Base-by-base conservation (phyloP, 2,113 vertebrate genomes). In the Calyptommatus sinebrachiatus region DNA sequence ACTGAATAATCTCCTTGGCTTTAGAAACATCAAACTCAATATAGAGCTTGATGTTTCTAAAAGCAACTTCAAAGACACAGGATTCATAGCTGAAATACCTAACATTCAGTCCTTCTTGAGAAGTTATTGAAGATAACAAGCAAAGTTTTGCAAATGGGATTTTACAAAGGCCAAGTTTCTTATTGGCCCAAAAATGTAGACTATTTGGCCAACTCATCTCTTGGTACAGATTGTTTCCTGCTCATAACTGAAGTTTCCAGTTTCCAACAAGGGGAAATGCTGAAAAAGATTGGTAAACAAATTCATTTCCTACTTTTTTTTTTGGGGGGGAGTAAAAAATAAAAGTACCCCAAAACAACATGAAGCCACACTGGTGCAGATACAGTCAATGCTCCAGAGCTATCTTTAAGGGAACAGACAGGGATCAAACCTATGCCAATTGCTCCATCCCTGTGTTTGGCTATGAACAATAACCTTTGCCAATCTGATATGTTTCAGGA, bases 171-270 rank as follows among this genome's bases (percentile, higher is more conserved):
- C 83, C 80, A 78, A 67, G 46, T 84, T 78, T 88, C 87, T 81
- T 91, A 83, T 89, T 91, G 86, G 83, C 73, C 77, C 85, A 88
- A 91, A 88, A 90, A 91, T 89, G 82, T 84, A 79, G 91, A 79
- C 81, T 87, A 90, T 91, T 91, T 91, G 89, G 87, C 88, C 79
- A 86, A 46, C 80, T 81, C 61, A 87, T 77, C 84, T 85, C 66
- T 68, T 84, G 72, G 11, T 22, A 81, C 72, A 88, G 84, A 83
- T 77, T 63, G 80, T 84, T 86, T 88, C 85, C 81, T 22, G 70
- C 48, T 79, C 78, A 70, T n/a, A 84, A 85, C 35, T 41, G 35
- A 41, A 41, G 35, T 41, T 41, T 41, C n/a, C 35, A 50, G 14
- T 9, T 18, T 12, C 53, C 78, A 83, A 7, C n/a, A 81, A 76